These are phyloP conservation scores for Hirtodrosophila trivittata DNA, from an alignment of 2,888 invertebrate species.

Conservation along the genomic window DNA sequence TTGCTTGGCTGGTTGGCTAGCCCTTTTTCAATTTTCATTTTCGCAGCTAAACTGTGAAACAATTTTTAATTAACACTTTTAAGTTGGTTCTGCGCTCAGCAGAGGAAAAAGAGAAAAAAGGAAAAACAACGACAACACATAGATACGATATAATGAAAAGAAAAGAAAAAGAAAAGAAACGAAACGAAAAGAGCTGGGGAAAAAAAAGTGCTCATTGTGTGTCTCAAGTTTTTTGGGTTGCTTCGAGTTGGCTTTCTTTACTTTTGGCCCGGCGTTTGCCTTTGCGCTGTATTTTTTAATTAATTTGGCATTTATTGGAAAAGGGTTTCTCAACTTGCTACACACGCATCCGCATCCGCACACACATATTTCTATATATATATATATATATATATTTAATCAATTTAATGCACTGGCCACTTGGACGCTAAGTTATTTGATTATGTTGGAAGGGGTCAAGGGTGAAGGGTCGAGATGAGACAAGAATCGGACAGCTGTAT, in stretches of 20 bases:
- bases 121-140: constrained; percentile 48
- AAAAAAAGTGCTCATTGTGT: constrained; percentile 67
- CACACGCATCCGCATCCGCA: constrained; percentile 23
- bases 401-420: constrained; percentile 70
- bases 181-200: constrained; percentile 18
- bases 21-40: constrained; percentile 82
- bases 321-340: constrained; percentile 56
- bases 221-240: constrained; percentile 69
- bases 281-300: constrained; percentile 77
- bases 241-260: constrained; percentile 71
- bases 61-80: constrained; percentile 82
- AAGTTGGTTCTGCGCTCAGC: constrained; percentile 59
- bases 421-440: background rate
- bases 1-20: constrained; percentile 31
- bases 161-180: constrained; percentile 38
- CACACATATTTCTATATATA: background rate
- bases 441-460: constrained; percentile 17
- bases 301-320: constrained; percentile 80
- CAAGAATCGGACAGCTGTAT: constrained; percentile 46
- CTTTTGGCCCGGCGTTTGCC: constrained; percentile 63
- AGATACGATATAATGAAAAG: constrained; percentile 57
- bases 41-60: constrained; percentile 82
- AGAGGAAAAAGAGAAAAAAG: constrained; percentile 36
- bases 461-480: constrained; percentile 39
- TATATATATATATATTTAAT: constrained; percentile 52